Evolutionary conservation across 2,888 invertebrate species (phyloP).

Genomic region (Panzeria rudis): DNA sequence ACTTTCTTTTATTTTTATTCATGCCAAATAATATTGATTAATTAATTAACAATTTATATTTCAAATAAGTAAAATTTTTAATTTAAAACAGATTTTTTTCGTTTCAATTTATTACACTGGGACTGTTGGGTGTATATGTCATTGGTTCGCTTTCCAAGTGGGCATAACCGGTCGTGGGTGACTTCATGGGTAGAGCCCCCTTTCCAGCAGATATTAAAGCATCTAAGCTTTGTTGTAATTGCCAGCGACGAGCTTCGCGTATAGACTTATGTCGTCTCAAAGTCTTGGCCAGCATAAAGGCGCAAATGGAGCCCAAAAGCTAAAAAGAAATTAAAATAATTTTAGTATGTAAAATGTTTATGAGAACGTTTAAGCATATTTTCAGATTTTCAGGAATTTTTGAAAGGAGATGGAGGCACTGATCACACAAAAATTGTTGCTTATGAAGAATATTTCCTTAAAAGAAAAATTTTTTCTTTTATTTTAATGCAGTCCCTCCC

Average conservation of each 20-base stretch:
- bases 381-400: no score
- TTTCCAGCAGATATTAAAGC: conserved; percentile 81
- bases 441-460: no score
- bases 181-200: conserved; percentile 77
- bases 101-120: conserved; percentile 80
- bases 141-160: conserved; percentile 79
- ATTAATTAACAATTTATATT: conserved; percentile 27
- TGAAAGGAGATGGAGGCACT: no score
- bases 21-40: conserved; percentile 7
- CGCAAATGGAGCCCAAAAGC: conserved; percentile 94
- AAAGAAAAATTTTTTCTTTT: no score
- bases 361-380: no score
- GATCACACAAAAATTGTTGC: no score
- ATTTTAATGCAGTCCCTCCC: no score
- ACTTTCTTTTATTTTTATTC: conserved; percentile 21
- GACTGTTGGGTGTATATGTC: conserved; percentile 81
- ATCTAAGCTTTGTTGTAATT: conserved; percentile 84
- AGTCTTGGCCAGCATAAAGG: conserved; percentile 93
- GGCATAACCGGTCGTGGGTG: conserved; percentile 80
- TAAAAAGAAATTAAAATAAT: conserved; percentile 78
- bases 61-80: background rate
- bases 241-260: conserved; percentile 88
- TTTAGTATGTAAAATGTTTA: background rate
- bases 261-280: conserved; percentile 91
- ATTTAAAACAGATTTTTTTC: background rate